phyloP scores from a whole-genome alignment of 2,888 invertebrate species.

The Marasmarcha lunaedactyla region DNA sequence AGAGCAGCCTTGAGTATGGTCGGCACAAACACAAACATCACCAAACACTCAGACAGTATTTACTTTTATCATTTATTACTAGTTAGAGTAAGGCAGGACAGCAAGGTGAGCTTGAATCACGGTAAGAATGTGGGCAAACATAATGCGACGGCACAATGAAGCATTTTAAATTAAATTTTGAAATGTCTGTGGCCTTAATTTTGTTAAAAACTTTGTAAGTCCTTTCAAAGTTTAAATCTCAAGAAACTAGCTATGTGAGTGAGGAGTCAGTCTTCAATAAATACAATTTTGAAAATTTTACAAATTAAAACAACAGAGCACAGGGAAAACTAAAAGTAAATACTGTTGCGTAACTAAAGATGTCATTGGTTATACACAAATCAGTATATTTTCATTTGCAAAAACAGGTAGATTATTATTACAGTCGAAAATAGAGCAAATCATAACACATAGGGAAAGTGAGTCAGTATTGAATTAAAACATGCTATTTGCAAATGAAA shows the following conservation, averaged over 20 bases:
- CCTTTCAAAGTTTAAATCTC: too few species aligned
- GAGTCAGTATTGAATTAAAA: not conserved
- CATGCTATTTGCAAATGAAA: slow-evolving; percentile 36
- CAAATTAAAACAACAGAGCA: not conserved
- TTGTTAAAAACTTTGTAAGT: too few species aligned
- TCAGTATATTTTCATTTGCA: slow-evolving; percentile 39
- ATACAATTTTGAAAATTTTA: too few species aligned
- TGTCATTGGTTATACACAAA: slow-evolving; percentile 43
- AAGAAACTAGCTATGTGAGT: too few species aligned
- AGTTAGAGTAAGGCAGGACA: slow-evolving; percentile 15
- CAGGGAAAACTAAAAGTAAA: slow-evolving; percentile 49
- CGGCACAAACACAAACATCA: slow-evolving; percentile 70
- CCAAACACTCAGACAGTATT: slow-evolving; percentile 65
- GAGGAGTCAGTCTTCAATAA: too few species aligned
- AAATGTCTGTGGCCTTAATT: too few species aligned
- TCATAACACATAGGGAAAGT: not conserved
- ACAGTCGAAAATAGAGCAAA: not conserved
- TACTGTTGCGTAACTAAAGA: slow-evolving; percentile 52
- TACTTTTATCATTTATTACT: slow-evolving; percentile 38
- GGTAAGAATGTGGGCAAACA: not conserved
- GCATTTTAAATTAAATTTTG: slow-evolving; percentile 1
- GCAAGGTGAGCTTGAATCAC: slow-evolving; percentile 7
- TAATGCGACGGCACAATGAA: slow-evolving; percentile 7
- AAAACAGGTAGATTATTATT: slow-evolving; percentile 27
- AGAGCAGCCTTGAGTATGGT: slow-evolving; percentile 72